These are phyloP conservation scores for Acheta domesticus DNA, from an alignment of 2,888 invertebrate genomes.

Conservation along the genomic window DNA sequence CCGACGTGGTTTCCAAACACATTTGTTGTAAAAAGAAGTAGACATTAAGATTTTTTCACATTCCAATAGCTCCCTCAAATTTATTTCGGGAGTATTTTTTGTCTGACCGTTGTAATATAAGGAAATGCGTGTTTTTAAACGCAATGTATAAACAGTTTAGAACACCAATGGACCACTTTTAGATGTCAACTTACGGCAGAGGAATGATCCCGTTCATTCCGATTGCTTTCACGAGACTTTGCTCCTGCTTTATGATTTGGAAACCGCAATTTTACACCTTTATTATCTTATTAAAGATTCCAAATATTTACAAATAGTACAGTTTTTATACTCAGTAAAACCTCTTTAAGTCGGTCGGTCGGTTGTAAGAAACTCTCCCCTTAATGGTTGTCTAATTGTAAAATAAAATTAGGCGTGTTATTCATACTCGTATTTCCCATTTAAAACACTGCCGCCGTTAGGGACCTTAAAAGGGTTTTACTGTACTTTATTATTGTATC, in stretches of 20 bases:
- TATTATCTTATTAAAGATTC: background rate
- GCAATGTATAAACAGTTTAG: background rate
- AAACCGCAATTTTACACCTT: background rate
- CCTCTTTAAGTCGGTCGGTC: background rate
- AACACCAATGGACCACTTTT: no score
- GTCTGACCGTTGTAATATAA: background rate
- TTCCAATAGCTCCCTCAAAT: background rate
- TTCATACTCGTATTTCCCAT: background rate
- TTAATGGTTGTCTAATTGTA: background rate
- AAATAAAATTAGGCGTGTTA: background rate
- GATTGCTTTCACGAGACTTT: no score
- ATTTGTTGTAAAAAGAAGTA: background rate
- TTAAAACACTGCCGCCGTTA: background rate
- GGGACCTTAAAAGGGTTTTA: conserved; percentile 18
- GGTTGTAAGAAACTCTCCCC: background rate
- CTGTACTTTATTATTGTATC: background rate
- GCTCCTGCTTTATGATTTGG: no score
- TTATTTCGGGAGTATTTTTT: background rate
- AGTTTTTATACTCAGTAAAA: background rate
- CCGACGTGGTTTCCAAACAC: no score
- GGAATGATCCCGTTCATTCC: no score
- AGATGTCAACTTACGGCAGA: no score
- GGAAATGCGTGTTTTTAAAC: background rate
- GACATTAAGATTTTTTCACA: background rate
- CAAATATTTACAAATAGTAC: background rate